phyloP scores from a whole-genome alignment of 2,113 vertebrate species.

The Syngnathoides biaculeatus region DNA sequence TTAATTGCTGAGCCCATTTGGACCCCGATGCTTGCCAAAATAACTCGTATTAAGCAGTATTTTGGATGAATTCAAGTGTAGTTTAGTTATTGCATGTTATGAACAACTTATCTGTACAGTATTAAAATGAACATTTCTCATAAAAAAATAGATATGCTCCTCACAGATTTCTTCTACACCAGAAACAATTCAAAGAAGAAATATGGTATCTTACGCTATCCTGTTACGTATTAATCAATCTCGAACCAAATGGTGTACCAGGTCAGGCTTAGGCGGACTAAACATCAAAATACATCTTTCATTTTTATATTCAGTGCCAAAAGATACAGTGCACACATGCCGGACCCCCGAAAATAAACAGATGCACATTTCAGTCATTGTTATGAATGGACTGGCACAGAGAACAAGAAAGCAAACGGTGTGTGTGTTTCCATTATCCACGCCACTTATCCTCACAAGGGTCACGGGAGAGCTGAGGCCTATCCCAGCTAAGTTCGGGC shows the following conservation, averaged over 20 bases:
- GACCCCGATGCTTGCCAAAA: too few relatives aligned
- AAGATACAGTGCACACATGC: background rate
- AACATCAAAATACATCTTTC: slow-evolving; percentile 30
- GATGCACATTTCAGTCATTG: background rate
- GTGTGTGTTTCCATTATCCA: too few relatives aligned
- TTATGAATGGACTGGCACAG: background rate
- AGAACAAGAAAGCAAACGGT: background rate
- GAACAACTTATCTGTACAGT: background rate
- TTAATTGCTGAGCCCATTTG: too few relatives aligned
- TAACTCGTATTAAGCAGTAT: too few relatives aligned
- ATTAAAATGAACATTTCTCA: background rate
- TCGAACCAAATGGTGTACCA: slow-evolving; percentile 8
- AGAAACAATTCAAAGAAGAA: background rate
- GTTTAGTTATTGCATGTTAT: too few relatives aligned
- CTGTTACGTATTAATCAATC: slow-evolving; percentile 35
- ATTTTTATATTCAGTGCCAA: slow-evolving; percentile 4
- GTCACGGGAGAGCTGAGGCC: too few relatives aligned
- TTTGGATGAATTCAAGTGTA: too few relatives aligned
- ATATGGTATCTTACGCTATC: background rate
- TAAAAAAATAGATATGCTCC: background rate
- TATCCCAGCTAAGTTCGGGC: too few relatives aligned
- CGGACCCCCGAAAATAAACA: background rate
- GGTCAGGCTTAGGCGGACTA: slow-evolving; percentile 21
- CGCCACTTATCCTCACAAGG: too few relatives aligned
- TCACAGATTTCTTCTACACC: background rate